Percentiles rank a stretch among this genome's conserved stretches.
These are phyloP conservation scores for Puffinus mauretanicus DNA, from an alignment of 2,113 vertebrate species.

Conservation along the genomic window DNA sequence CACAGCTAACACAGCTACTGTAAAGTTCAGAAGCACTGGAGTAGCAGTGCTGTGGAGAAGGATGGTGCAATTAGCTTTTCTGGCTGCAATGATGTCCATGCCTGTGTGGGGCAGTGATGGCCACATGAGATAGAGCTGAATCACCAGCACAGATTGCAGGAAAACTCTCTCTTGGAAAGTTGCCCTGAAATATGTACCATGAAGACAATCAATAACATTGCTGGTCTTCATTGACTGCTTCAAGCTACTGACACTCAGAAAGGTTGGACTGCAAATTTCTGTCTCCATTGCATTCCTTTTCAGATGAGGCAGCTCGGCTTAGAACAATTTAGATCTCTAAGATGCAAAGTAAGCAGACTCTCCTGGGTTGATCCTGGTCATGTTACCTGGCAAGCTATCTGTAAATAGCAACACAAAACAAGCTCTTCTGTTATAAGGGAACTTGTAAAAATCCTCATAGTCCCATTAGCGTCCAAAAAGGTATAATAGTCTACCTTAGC, in stretches of 20 bases:
- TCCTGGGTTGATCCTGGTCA: neutral
- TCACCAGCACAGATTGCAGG: neutral
- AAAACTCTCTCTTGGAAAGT: neutral
- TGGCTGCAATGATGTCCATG: neutral
- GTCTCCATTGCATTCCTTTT: neutral
- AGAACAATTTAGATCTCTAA: neutral
- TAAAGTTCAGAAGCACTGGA: accelerated
- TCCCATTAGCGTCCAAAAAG: neutral
- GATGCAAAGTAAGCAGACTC: neutral
- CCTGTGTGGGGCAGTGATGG: neutral
- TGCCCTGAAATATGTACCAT: accelerated
- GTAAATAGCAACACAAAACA: neutral
- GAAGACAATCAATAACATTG: neutral
- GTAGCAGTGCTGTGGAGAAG: neutral
- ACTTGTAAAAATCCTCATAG: neutral
- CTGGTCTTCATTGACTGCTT: neutral
- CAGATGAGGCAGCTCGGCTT: neutral
- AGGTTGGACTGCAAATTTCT: neutral
- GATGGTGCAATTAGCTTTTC: accelerated
- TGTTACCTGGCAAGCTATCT: neutral
- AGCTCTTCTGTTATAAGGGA: neutral
- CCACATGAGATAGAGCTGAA: neutral
- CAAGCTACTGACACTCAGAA: neutral
- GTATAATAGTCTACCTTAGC: neutral
- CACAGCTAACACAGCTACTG: neutral